phyloP scores from a whole-genome alignment of 2,888 invertebrate species.

The Trichopria drosophilae region DNA sequence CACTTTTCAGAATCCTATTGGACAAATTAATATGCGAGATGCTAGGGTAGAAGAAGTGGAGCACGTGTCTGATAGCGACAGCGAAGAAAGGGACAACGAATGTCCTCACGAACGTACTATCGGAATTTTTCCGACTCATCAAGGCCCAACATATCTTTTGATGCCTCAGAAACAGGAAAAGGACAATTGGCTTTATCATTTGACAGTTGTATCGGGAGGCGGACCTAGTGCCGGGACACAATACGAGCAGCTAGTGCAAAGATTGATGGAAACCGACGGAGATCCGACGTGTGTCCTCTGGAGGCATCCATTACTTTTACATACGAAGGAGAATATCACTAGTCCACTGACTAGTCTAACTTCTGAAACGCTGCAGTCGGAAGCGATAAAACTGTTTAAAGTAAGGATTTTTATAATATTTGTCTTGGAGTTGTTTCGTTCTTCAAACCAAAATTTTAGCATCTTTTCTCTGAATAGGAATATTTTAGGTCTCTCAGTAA shows the following conservation, averaged over 20 bases:
- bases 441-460: too few species aligned
- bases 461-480: too few species aligned
- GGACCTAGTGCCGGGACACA: conserved; percentile 90
- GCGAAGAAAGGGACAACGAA: conserved; percentile 79
- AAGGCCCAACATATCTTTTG: conserved; percentile 91
- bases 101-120: conserved; percentile 79
- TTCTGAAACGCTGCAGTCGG: conserved; percentile 83
- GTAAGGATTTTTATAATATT: conserved; percentile 58
- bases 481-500: too few species aligned
- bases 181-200: conserved; percentile 82
- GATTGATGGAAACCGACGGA: conserved; percentile 94
- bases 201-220: conserved; percentile 91
- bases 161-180: conserved; percentile 92
- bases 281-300: conserved; percentile 91
- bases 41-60: conserved; percentile 94
- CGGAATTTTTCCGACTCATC: conserved; percentile 91
- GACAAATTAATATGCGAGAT: conserved; percentile 94
- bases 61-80: conserved; percentile 88
- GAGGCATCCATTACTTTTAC: conserved; percentile 88
- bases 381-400: conserved; percentile 93
- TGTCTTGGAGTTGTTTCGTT: too few species aligned
- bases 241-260: conserved; percentile 93
- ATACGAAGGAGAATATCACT: conserved; percentile 87
- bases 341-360: conserved; percentile 89
- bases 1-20: conserved; percentile 77